Base-by-base conservation (phyloP, 35 echinoderm and acorn worm genomes). In the Anneissia japonica region DNA sequence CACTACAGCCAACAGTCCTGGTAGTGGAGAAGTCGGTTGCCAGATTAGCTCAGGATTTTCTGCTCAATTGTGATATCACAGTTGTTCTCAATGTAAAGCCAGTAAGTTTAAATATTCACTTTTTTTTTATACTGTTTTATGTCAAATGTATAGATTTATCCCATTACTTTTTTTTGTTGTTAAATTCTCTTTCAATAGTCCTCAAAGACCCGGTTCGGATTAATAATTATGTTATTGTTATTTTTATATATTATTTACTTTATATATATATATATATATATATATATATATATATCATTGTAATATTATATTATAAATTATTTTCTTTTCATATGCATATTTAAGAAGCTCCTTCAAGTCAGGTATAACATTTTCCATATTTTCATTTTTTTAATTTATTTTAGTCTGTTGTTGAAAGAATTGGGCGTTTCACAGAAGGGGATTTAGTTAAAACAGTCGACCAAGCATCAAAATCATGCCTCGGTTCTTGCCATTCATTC, bases 11-110 rank as follows among this genome's bases (percentile, higher is more conserved):
- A 4, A 84, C 91, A 30, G 84, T 99, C 30, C 79, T 99, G 76
- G 86, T 99, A 0, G 96, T 99, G 16, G 96, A 99, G 89, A 99
- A 99, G 84, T 89, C 91, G 4, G 96, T 99, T 19, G 96, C 96
- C 0, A 56, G 92, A n/a, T 85, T 99, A 0, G 96, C 96, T 46
- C 96, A 94, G 84, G 92, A 91, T 28, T 94, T 99, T 84, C 78
- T 99, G 10, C 79, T 91, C 39, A 86, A 89, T 77, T 76, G 80
- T 45, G 96, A 89, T 34, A 90, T 99, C 39, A 99, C 89, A n/a
- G 32, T 99, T 11, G 88, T 99, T 16, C 87, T 93, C 0, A 99
- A 89, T 81, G 89, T 92, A 2, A 99, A 99, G 82, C 92, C 96
- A 16, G 96, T 99, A 84, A 89, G 92, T 82, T 31, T 4, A 10